Percentiles rank a stretch among this genome's conserved stretches.
Evolutionary conservation across 2,113 vertebrate species (phyloP).

Genomic region (Pelecanoides urinatrix): DNA sequence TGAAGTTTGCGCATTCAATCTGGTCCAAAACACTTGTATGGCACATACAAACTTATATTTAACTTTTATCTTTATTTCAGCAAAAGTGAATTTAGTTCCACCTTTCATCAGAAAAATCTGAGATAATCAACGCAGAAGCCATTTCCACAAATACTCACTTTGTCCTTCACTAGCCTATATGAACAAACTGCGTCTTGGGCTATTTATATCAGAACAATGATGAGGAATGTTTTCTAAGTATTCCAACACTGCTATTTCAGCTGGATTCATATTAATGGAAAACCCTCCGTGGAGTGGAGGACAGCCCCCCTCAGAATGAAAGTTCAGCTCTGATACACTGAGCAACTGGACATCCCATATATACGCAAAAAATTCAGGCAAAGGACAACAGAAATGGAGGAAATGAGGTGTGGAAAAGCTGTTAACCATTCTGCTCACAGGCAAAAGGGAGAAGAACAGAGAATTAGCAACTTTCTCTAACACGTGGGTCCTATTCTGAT

Average conservation of each 20-base stretch:
- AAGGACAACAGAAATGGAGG: not conserved
- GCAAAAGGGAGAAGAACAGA: not conserved
- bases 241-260: not conserved
- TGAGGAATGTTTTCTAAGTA: not conserved
- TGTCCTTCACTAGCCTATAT: not conserved
- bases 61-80: not conserved
- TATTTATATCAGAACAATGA: not conserved
- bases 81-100: not conserved
- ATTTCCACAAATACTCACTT: not conserved
- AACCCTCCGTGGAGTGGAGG: not conserved
- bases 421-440: not conserved
- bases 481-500: not conserved
- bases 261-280: not conserved
- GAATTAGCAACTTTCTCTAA: not conserved
- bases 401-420: not conserved
- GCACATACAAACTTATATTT: not conserved
- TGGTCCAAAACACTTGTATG: not conserved
- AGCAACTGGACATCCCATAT: not conserved
- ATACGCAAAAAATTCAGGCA: not conserved
- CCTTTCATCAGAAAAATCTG: not conserved
- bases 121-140: not conserved
- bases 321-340: not conserved
- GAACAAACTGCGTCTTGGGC: not conserved
- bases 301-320: not conserved
- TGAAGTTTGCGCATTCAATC: not conserved